Conservation (phyloP, 35 echinoderm and acorn worm genomes). For the Lytechinus variegatus region DNA sequence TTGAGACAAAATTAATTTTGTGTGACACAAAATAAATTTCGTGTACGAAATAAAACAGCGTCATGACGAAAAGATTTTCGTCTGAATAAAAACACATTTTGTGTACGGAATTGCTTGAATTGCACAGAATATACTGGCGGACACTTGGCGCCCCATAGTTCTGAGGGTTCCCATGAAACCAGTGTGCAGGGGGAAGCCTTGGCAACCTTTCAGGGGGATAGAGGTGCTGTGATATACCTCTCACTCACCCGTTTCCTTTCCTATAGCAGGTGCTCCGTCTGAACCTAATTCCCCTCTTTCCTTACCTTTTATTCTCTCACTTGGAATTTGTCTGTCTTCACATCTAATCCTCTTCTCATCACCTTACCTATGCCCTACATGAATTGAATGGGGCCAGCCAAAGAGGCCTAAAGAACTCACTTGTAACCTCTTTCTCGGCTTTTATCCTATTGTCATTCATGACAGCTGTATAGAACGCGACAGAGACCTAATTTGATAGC, state of each 20-base stretch:
- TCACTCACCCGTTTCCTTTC: not conserved
- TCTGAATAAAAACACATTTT: too few species aligned
- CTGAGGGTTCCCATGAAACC: not conserved
- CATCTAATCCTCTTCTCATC: not conserved
- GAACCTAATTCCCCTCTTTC: not conserved
- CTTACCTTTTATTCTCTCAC: not conserved
- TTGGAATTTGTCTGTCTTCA: not conserved
- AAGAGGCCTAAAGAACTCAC: not conserved
- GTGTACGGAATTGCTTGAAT: too few species aligned
- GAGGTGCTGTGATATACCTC: conserved; percentile 34
- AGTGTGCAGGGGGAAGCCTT: not conserved
- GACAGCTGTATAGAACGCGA: not conserved
- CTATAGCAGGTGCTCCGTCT: conserved; percentile 21
- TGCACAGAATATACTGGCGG: too few species aligned
- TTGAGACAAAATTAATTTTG: too few species aligned
- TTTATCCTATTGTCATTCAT: not conserved
- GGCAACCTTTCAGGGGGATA: not conserved
- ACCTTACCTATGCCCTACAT: not conserved
- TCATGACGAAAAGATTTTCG: too few species aligned
- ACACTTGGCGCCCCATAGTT: too few species aligned
- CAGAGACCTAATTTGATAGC: conserved; percentile 6
- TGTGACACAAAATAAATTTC: too few species aligned
- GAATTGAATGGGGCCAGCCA: not conserved
- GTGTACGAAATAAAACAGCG: too few species aligned
- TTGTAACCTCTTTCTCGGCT: not conserved